Evolutionary conservation across 2,888 invertebrate genomes (phyloP), one percentile per base, ranked within the genome.

Genomic region (Perizoma flavofasciatum): DNA sequence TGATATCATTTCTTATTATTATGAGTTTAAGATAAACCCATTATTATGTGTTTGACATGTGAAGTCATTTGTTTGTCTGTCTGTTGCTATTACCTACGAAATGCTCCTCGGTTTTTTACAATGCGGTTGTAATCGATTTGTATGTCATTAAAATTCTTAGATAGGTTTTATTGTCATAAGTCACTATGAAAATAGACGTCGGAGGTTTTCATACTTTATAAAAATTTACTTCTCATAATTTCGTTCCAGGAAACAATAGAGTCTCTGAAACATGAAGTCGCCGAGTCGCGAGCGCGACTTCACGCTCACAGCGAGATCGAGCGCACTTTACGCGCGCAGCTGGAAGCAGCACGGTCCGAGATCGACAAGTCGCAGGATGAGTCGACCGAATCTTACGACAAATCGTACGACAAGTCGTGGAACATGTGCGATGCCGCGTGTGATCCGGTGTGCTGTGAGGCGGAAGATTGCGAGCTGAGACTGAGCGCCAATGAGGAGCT

Each of bases 251-350:
- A 84, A 65, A 91, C 91, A 65, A 89, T 92, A 70, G 92, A 89
- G 66, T 82, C 86, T 60, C 75, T 92, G 44, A 92, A 91, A 76
- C 87, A 86, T 65, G 92, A 92, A 77, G 91, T 92, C 11, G 83
- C 82, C 10, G 91, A 91, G 66, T 92, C 91, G 68, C 81, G 91
- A 59, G 83, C 86, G 62, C 85, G 91, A 32, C 67, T 92, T 62
- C 89, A 89, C 74, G 88, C 89, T 59, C 88, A 90, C 74, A 81
- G 90, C 71, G 91, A 92, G 78, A 85, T 88, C 56, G 92, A 92
- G 77, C 86, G 89, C 55, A 89, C 89, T 2, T 70, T 91, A 56
- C 88, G 89, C 63, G 91, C 92, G 48, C 91, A 92, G 69, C 78
- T 91, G 2, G 90, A 89, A 61, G 92, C 91, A 35, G 85, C 88